Evolutionary conservation across 2,113 vertebrate species (phyloP), one percentile per base, ranked within the genome.

Genomic region (Zosterops pallidus): DNA sequence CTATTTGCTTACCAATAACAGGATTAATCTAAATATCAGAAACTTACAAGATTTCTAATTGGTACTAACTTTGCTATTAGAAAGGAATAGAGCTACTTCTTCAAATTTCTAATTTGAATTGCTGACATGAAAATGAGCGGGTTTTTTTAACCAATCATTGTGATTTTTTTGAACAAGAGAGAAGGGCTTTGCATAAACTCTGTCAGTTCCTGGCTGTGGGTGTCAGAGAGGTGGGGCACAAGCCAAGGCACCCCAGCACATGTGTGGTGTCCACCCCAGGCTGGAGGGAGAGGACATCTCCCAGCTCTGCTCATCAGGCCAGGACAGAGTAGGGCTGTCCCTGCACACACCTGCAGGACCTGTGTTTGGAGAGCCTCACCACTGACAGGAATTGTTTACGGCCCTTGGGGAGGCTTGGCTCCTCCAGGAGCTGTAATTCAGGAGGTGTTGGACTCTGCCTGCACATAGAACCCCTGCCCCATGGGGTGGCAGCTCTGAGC

Each of bases 11-110:
- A 72, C 24, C 41, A 15, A 57, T 84, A 53, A 47, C 49, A 86
- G 81, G 59, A 21, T 91, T 94, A 55, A 93, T 93, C 69, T 89
- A 71, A 44, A 25, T 91, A 87, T 15, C 26, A 53, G 15, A 20
- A 44, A 29, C 8, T 84, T 42, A 11, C 13, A 84, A 60, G 37
- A 60, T 87, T 69, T 81, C 52, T 22, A 41, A 20, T 89, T 65
- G 39, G 35, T 65, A 19, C 26, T 75, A 39, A 31, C 2, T n/a
- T 59, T 65, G 35, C 35, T 75, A 37, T 67, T 33, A 25, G 50
- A 33, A 37, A 41, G 37, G 26, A 35, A 35, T 44, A 42, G 21
- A 9, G 2, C 28, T 59, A 14, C 26, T 44, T 59, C 16, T 47
- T 60, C 5, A 3, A 70, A 33, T 60, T 37, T 14, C 25, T 49